Conservation (phyloP, 1,140 invertebrate genomes). For the Holcopasites calliopsidis region DNA sequence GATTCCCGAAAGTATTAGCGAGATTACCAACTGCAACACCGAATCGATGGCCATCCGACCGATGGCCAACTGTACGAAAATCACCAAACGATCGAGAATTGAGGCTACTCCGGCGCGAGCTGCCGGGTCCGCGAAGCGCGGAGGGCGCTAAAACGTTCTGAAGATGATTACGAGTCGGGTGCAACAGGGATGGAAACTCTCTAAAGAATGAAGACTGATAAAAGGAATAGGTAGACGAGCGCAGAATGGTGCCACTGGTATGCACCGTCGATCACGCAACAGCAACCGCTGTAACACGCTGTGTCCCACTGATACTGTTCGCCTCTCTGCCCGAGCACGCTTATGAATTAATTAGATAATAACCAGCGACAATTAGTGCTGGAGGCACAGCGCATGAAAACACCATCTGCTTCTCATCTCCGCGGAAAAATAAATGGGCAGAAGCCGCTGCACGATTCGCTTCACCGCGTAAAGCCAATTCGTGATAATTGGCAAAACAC, state of each 20-base stretch:
- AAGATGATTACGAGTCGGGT: constrained; percentile 15
- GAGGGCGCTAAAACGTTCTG: constrained; percentile 12
- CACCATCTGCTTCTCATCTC: constrained; percentile 71
- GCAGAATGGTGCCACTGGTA: constrained; percentile 20
- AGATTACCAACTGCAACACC: constrained; percentile 14
- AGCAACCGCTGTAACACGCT: constrained; percentile 14
- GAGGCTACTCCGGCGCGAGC: neutral
- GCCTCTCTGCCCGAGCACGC: constrained; percentile 48
- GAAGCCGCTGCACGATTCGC: neutral
- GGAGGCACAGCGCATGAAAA: constrained; percentile 57
- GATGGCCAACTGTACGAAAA: neutral
- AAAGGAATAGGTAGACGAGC: neutral
- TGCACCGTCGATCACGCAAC: constrained; percentile 45
- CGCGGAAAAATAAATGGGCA: constrained; percentile 51
- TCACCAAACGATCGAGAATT: constrained; percentile 6
- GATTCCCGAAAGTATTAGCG: constrained; percentile 13
- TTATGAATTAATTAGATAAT: constrained; percentile 74
- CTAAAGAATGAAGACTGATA: constrained; percentile 5
- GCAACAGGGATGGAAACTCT: constrained; percentile 8
- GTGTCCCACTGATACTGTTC: constrained; percentile 36
- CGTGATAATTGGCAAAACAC: constrained; percentile 4
- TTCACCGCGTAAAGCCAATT: neutral
- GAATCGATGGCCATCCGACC: constrained; percentile 21
- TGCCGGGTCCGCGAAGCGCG: neutral
- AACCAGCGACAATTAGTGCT: constrained; percentile 68